Evolutionary conservation across 2,797 vertebrate genomes (phyloP).

Genomic region (Paratrypauchen microcephalus): DNA sequence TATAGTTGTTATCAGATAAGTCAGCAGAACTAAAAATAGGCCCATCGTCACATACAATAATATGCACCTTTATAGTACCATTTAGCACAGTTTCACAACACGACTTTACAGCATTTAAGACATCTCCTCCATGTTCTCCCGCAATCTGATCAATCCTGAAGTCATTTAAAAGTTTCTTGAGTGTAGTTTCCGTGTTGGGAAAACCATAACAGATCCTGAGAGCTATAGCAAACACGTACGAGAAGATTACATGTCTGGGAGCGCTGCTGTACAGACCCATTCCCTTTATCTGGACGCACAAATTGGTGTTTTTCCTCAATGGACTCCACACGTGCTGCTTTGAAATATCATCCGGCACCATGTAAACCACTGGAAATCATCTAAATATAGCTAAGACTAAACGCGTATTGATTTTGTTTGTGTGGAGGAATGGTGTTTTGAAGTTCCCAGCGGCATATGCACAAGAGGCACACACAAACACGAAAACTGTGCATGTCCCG

Average conservation of each 20-base stretch:
- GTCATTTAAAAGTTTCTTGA: slow-evolving; percentile 1
- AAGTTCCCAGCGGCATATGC: neutral
- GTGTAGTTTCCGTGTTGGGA: neutral
- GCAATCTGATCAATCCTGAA: neutral
- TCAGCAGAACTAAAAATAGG: neutral
- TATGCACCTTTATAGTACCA: neutral
- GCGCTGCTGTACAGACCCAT: neutral
- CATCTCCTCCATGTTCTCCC: neutral
- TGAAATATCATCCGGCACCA: slow-evolving; percentile 1
- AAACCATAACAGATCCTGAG: neutral
- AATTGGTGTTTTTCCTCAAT: slow-evolving; percentile 7
- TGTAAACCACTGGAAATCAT: slow-evolving; percentile 2
- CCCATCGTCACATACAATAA: neutral
- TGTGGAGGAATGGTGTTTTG: neutral
- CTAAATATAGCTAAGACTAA: slow-evolving; percentile 9
- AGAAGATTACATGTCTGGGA: slow-evolving; percentile 5
- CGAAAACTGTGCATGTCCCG: neutral
- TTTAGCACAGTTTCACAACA: too few relatives aligned
- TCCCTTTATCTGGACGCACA: slow-evolving; percentile 10
- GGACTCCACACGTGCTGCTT: neutral
- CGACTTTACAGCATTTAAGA: neutral
- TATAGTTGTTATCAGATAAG: too few relatives aligned
- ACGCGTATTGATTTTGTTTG: slow-evolving; percentile 3
- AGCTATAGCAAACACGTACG: neutral
- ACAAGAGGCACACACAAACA: neutral